Evolutionary conservation across 2,888 invertebrate genomes (phyloP).

Genomic region (Pollenia labialis): DNA sequence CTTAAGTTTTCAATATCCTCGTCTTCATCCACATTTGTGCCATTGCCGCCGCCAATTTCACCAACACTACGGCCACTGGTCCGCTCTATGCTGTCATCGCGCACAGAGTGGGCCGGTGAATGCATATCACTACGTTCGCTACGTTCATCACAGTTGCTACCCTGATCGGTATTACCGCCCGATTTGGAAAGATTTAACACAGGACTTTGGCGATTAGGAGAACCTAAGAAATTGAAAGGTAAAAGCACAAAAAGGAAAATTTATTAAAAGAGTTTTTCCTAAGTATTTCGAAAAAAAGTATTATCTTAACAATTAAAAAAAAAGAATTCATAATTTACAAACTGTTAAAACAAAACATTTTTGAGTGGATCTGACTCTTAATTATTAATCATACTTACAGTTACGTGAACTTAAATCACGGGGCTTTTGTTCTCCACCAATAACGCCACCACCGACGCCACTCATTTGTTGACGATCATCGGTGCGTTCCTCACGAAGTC

Average conservation of each 20-base stretch:
- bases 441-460: slow-evolving; percentile 86
- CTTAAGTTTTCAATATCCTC: slow-evolving; percentile 91
- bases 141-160: slow-evolving; percentile 87
- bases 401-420: slow-evolving; percentile 94
- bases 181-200: slow-evolving; percentile 96
- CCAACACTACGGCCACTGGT: slow-evolving; percentile 77
- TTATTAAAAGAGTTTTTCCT: too few relatives aligned
- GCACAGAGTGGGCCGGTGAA: slow-evolving; percentile 87
- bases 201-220: slow-evolving; percentile 95
- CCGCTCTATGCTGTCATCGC: slow-evolving; percentile 79
- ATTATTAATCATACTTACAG: slow-evolving; percentile 86
- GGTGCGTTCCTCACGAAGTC: slow-evolving; percentile 94
- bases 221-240: slow-evolving; percentile 83
- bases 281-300: background rate
- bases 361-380: background rate
- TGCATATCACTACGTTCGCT: slow-evolving; percentile 86
- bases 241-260: background rate
- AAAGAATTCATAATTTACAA: background rate
- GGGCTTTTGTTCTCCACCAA: slow-evolving; percentile 90
- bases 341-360: background rate
- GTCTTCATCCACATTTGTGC: slow-evolving; percentile 78
- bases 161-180: slow-evolving; percentile 89
- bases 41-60: slow-evolving; percentile 76
- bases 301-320: slow-evolving; percentile 11
- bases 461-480: slow-evolving; percentile 90